A percentile compares a stretch with the other conserved stretches of the same genome.
These are phyloP conservation scores for Lagopus muta DNA, from an alignment of 2,113 vertebrate species.

Conservation along the genomic window DNA sequence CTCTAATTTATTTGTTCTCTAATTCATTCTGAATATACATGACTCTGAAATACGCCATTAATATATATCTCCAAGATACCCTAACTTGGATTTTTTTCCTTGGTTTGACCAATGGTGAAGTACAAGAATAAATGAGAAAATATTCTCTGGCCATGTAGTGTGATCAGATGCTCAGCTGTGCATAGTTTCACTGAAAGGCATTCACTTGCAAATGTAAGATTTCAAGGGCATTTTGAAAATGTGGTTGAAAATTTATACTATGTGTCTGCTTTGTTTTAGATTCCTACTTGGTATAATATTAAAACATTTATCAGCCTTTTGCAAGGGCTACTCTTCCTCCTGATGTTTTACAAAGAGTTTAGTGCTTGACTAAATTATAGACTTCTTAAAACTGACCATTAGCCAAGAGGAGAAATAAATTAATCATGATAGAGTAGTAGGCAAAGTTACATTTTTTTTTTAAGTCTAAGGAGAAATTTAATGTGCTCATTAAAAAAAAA, in stretches of 20 bases:
- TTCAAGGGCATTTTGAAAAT: not conserved
- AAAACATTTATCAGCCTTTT: not conserved
- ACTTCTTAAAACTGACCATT: not conserved
- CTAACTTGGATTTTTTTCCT: not conserved
- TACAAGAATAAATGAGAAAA: not conserved
- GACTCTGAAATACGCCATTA: not conserved
- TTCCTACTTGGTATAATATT: not conserved
- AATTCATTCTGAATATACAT: not conserved
- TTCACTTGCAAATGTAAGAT: not conserved
- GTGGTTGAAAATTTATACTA: not conserved
- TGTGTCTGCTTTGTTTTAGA: not conserved
- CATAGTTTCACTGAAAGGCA: not conserved
- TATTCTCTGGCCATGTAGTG: not conserved
- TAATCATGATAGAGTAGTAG: not conserved
- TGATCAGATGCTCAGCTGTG: not conserved
- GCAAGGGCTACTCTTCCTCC: not conserved
- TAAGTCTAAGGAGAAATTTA: not conserved
- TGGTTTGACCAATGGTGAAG: not conserved
- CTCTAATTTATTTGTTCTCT: not conserved
- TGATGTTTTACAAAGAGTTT: not conserved
- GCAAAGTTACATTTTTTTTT: not conserved
- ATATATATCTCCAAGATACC: not conserved
- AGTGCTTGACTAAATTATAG: not conserved
- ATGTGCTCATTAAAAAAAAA: conserved; percentile 45
- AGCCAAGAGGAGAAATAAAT: not conserved